phyloP scores from a whole-genome alignment of 2,888 invertebrate species.

The Koerneria pararmatus region DNA sequence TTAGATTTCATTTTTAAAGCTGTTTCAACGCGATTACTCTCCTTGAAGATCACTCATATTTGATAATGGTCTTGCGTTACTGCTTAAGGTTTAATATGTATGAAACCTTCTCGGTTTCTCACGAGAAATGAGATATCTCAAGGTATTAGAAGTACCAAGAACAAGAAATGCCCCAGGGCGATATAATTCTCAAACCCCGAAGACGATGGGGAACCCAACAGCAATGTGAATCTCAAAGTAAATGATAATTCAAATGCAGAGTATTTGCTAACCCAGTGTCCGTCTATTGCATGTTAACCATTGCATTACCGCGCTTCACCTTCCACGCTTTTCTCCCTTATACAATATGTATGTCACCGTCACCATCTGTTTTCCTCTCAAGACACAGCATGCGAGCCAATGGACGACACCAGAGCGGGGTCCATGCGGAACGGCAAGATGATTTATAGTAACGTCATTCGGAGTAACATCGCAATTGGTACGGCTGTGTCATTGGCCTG shows the following conservation, averaged over 20 bases:
- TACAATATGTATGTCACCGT: background rate
- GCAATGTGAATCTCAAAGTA: too few species aligned
- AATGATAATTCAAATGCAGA: too few species aligned
- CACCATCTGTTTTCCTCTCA: background rate
- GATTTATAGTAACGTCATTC: background rate
- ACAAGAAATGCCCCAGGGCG: too few species aligned
- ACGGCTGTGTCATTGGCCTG: constrained; percentile 14
- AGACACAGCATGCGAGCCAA: background rate
- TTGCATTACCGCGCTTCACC: too few species aligned
- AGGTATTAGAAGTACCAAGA: too few species aligned
- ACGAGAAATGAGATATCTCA: background rate
- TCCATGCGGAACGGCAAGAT: constrained; percentile 6
- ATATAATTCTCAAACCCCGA: too few species aligned
- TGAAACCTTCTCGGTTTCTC: too few species aligned
- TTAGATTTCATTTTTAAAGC: background rate
- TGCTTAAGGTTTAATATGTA: too few species aligned
- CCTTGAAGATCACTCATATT: background rate
- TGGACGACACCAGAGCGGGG: background rate
- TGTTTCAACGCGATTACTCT: background rate
- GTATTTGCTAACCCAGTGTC: too few species aligned
- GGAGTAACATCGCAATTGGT: constrained; percentile 1
- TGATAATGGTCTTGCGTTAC: too few species aligned
- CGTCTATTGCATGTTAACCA: too few species aligned
- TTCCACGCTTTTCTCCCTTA: background rate
- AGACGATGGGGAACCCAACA: too few species aligned